These are phyloP conservation scores for Crocuta crocuta DNA, from an alignment of 2,113 vertebrate species.

Conservation along the genomic window DNA sequence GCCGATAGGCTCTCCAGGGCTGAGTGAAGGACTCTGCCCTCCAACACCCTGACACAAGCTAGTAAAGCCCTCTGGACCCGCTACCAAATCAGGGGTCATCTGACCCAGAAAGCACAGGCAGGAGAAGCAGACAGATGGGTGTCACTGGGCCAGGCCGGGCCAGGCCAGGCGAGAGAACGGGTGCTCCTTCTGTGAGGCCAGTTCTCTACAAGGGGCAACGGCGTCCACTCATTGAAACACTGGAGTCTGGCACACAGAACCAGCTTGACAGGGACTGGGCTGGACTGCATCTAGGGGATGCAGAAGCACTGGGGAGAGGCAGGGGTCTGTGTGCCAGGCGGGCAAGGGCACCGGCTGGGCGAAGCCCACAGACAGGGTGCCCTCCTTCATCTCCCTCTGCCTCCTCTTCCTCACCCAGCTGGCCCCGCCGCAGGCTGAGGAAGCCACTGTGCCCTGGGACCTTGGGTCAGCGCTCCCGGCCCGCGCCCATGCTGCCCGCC, in stretches of 20 bases:
- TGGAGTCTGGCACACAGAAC: background rate
- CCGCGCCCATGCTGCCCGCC: rapidly evolving
- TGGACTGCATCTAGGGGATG: background rate
- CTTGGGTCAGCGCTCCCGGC: background rate
- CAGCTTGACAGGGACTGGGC: background rate
- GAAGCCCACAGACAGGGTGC: background rate
- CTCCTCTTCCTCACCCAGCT: background rate
- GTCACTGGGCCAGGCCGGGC: background rate
- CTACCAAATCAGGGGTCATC: background rate
- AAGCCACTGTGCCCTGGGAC: background rate
- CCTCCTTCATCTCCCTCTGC: background rate
- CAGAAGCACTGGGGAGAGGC: background rate
- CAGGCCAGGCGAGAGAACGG: background rate
- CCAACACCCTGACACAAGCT: background rate
- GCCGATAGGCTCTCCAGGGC: background rate
- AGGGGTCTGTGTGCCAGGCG: too few species aligned
- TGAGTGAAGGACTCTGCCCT: background rate
- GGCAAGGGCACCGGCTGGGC: background rate
- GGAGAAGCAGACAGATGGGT: background rate
- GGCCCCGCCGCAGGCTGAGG: background rate
- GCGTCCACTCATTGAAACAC: background rate
- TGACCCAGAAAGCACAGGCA: slow-evolving; percentile 32
- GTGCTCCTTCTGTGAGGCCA: background rate
- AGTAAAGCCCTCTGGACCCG: background rate
- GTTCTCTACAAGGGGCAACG: background rate